phyloP scores from a whole-genome alignment of 2,113 vertebrate genomes.

The Leucopternis melanops region DNA sequence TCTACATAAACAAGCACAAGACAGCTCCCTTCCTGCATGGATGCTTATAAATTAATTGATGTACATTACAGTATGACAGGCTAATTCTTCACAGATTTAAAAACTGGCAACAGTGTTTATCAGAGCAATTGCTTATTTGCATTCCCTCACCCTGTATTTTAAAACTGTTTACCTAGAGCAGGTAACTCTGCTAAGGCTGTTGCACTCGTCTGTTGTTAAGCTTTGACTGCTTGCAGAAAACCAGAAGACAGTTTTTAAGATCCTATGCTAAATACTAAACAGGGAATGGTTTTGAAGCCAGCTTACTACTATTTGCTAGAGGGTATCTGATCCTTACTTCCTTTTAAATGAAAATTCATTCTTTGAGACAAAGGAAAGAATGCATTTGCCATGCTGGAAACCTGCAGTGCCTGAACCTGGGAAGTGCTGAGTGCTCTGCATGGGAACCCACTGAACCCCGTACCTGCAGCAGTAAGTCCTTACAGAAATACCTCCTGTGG shows the following conservation, averaged over 20 bases:
- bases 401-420: background rate
- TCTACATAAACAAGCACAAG: background rate
- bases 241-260: background rate
- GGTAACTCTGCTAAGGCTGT: background rate
- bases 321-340: background rate
- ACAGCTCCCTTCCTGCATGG: background rate
- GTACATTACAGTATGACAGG: background rate
- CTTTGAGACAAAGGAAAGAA: background rate
- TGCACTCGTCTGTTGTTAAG: background rate
- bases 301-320: background rate
- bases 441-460: too few species aligned
- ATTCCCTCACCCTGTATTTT: background rate
- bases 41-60: background rate
- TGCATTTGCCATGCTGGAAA: background rate
- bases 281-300: background rate
- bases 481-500: background rate
- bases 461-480: background rate
- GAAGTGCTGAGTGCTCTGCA: background rate
- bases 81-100: background rate
- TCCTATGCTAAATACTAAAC: background rate
- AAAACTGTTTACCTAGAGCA: background rate
- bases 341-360: background rate
- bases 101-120: background rate
- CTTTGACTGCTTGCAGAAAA: background rate
- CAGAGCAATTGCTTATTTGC: background rate